Evolutionary conservation across 2,113 vertebrate genomes (phyloP).

Genomic region (Syngnathus floridae): DNA sequence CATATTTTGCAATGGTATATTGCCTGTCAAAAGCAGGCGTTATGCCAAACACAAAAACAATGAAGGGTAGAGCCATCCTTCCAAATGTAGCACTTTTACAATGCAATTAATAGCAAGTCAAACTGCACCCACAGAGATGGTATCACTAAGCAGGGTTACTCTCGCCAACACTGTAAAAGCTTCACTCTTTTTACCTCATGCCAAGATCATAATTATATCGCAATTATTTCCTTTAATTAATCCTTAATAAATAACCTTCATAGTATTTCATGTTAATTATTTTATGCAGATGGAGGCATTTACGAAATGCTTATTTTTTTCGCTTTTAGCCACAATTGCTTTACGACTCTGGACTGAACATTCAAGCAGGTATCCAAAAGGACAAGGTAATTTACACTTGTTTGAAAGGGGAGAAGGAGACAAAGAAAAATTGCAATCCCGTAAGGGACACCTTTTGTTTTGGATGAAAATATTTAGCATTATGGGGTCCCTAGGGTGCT

Average conservation of each 20-base stretch:
- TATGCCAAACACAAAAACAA: slow-evolving; percentile 50
- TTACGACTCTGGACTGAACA: slow-evolving; percentile 56
- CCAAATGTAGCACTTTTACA: slow-evolving; percentile 53
- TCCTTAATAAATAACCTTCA: slow-evolving; percentile 52
- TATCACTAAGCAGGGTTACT: slow-evolving; percentile 39
- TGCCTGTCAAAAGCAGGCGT: slow-evolving; percentile 70
- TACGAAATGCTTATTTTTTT: slow-evolving; percentile 49
- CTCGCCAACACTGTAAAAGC: slow-evolving; percentile 40
- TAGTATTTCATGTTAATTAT: slow-evolving; percentile 51
- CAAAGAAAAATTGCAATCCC: slow-evolving; percentile 51
- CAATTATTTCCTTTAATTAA: slow-evolving; percentile 46
- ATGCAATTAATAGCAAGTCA: slow-evolving; percentile 56
- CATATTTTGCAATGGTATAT: slow-evolving; percentile 65
- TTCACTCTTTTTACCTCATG: slow-evolving; percentile 40
- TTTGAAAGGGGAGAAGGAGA: slow-evolving; percentile 48
- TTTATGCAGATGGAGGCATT: slow-evolving; percentile 48
- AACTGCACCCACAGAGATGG: slow-evolving; percentile 27
- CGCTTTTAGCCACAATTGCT: slow-evolving; percentile 52
- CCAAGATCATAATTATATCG: slow-evolving; percentile 41
- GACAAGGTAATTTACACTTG: slow-evolving; percentile 61
- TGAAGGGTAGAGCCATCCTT: slow-evolving; percentile 42
- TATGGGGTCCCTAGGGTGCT: slow-evolving; percentile 62
- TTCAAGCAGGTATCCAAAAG: slow-evolving; percentile 51
- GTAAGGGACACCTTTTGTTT: slow-evolving; percentile 63
- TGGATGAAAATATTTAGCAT: slow-evolving; percentile 63